These are phyloP conservation scores for Galaxea fascicularis DNA, from an alignment of 92 coral and sea anemone species.

Conservation along the genomic window DNA sequence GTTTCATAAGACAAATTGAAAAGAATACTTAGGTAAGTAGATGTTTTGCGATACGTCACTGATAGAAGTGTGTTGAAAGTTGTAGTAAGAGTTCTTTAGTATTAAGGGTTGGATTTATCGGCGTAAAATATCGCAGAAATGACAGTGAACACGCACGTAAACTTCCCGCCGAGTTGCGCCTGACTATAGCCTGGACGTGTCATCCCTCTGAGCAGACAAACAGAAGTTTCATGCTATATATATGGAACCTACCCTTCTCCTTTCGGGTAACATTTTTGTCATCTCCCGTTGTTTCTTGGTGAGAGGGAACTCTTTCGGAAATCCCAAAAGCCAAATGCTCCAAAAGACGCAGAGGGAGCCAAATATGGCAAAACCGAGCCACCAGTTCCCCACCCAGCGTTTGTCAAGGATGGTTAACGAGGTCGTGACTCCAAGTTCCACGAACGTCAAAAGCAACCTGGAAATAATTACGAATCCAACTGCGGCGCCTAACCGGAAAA, in stretches of 20 bases:
- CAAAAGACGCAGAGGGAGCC: conserved; percentile 54
- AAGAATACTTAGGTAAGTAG: no score
- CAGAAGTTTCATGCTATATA: no score
- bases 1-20: no score
- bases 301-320: conserved; percentile 58
- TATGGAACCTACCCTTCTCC: not conserved
- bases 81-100: no score
- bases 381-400: conserved; percentile 82
- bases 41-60: no score
- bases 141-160: no score
- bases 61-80: no score
- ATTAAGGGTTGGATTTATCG: no score
- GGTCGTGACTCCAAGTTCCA: conserved; percentile 66
- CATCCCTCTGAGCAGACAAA: no score
- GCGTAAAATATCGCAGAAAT: no score
- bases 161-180: no score
- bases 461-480: conserved; percentile 62
- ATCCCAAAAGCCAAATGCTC: conserved; percentile 62
- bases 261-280: not conserved
- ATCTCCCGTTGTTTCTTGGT: conserved; percentile 26
- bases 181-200: no score
- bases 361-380: conserved; percentile 70
- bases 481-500: conserved; percentile 48
- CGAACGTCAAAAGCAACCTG: conserved; percentile 53
- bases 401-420: conserved; percentile 53